Percentiles rank a stretch among this genome's conserved stretches.
These are phyloP conservation scores for Echinops telfairi DNA, from an alignment of 2,113 vertebrate species.

Conservation along the genomic window DNA sequence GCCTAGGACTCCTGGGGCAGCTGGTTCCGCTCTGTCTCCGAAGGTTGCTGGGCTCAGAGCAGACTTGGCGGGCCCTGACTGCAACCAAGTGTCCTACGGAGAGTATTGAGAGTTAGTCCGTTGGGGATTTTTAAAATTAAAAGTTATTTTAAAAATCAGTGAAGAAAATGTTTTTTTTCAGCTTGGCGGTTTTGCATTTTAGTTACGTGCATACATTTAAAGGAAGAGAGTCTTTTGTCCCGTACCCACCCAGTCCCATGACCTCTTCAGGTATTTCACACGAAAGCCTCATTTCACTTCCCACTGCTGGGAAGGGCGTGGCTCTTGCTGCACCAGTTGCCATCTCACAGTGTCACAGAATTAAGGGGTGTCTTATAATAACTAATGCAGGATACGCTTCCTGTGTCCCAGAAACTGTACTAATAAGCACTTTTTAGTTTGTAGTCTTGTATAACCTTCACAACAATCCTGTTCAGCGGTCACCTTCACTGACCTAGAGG, in stretches of 20 bases:
- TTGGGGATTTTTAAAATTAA: not conserved
- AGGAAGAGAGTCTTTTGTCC: not conserved
- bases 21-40: too few relatives aligned
- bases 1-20: not conserved
- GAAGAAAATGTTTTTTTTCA: not conserved
- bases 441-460: slow-evolving; percentile 1
- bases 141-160: not conserved
- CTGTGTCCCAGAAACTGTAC: not conserved
- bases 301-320: not conserved
- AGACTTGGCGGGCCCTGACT: not conserved
- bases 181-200: not conserved
- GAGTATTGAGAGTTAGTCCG: not conserved
- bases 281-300: not conserved
- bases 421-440: not conserved
- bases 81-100: not conserved
- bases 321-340: not conserved
- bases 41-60: not conserved
- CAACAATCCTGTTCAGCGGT: not conserved
- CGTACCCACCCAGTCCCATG: not conserved
- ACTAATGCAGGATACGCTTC: not conserved
- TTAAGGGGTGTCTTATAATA: not conserved
- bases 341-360: not conserved
- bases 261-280: not conserved
- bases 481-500: too few relatives aligned
- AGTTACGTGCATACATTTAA: not conserved